Percentiles rank a stretch among this genome's conserved stretches.
These are phyloP conservation scores for Ceyx melanurus DNA, from an alignment of 2,113 vertebrate species.

Conservation along the genomic window DNA sequence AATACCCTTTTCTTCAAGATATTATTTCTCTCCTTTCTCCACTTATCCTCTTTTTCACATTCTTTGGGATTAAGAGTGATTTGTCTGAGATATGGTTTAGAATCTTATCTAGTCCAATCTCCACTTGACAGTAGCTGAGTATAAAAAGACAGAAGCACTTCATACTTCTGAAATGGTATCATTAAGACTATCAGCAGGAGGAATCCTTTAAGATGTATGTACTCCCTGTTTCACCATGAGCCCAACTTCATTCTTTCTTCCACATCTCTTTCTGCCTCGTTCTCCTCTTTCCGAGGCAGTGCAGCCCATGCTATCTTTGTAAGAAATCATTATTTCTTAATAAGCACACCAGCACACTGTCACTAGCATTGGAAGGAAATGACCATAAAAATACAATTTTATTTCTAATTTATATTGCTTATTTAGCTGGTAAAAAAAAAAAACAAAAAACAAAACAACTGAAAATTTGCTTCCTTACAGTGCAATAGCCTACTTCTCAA, in stretches of 20 bases:
- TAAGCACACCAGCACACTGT: neutral
- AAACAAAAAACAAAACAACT: neutral
- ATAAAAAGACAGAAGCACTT: slow-evolving; percentile 37
- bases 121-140: neutral
- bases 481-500: neutral
- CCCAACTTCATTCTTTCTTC: slow-evolving; percentile 21
- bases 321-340: neutral
- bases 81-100: slow-evolving; percentile 22
- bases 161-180: slow-evolving; percentile 5
- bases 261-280: neutral
- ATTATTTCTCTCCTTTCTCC: neutral
- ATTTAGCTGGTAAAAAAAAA: neutral
- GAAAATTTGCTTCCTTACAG: neutral
- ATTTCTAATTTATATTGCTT: neutral
- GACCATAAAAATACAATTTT: neutral
- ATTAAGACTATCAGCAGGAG: slow-evolving; percentile 1
- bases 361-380: neutral
- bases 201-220: neutral
- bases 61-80: slow-evolving; percentile 14
- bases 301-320: neutral
- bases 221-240: neutral
- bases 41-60: slow-evolving; percentile 18
- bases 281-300: slow-evolving; percentile 30
- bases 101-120: slow-evolving; percentile 13
- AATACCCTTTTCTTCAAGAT: neutral